Percentiles rank a stretch among this genome's conserved stretches.
These are phyloP conservation scores for Forbesichthys agassizii DNA, from an alignment of 2,113 vertebrate species.

Conservation along the genomic window DNA sequence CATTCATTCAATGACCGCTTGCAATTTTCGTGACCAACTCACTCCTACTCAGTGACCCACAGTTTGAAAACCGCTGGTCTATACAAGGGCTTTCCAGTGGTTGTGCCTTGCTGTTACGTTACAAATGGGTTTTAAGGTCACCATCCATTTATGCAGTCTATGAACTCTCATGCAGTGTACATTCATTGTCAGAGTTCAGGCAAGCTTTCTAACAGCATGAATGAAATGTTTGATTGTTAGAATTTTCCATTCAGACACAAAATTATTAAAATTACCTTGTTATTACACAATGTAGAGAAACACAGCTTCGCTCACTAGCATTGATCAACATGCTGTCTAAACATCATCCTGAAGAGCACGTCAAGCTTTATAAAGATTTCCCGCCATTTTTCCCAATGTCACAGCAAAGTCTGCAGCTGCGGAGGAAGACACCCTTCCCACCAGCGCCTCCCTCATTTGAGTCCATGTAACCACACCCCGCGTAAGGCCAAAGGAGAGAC, in stretches of 20 bases:
- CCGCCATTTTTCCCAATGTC: slow-evolving; percentile 16
- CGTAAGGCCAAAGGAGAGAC: slow-evolving; percentile 40
- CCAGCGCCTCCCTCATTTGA: slow-evolving; percentile 56
- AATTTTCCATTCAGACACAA: background rate
- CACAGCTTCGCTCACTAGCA: slow-evolving; percentile 3
- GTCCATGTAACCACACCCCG: slow-evolving; percentile 53
- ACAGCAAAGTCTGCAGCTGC: slow-evolving; percentile 11
- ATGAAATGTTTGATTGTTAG: background rate
- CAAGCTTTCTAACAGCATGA: background rate
- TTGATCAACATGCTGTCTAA: background rate
- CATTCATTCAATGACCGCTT: too few relatives aligned
- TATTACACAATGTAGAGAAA: background rate
- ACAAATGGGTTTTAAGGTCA: slow-evolving; percentile 32
- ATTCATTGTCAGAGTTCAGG: slow-evolving; percentile 20
- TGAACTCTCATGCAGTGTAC: background rate
- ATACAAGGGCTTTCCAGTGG: slow-evolving; percentile 32
- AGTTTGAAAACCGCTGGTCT: slow-evolving; percentile 2
- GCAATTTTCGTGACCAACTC: too few relatives aligned
- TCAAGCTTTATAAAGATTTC: background rate
- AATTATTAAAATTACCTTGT: background rate
- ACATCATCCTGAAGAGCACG: slow-evolving; percentile 28
- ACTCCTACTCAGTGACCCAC: too few relatives aligned
- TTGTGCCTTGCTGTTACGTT: slow-evolving; percentile 29
- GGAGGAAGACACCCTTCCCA: slow-evolving; percentile 47
- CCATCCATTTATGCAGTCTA: slow-evolving; percentile 18